Conservation (phyloP, 92 coral and sea anemone species). For the Virgularia gustaviana region DNA sequence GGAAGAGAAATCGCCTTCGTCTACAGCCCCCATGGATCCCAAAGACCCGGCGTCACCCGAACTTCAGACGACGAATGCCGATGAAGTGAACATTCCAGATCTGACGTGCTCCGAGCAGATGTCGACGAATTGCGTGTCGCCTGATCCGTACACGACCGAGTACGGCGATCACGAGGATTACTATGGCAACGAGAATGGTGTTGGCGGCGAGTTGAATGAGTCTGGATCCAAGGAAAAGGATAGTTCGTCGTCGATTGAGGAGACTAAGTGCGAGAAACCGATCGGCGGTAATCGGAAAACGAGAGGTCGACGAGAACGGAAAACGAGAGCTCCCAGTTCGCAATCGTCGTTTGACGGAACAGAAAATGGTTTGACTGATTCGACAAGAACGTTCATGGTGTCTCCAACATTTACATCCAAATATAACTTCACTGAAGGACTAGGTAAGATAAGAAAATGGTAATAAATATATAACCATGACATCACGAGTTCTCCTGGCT, state of each 20-base stretch:
- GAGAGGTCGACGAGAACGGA: conserved; percentile 37
- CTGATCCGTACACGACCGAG: conserved; percentile 26
- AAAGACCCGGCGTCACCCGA: conserved; percentile 1
- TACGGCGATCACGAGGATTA: not conserved
- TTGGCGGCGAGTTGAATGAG: conserved; percentile 21
- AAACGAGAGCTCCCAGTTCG: conserved; percentile 25
- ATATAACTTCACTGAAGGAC: conserved; percentile 28
- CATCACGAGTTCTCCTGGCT: too few species aligned
- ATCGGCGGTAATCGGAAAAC: conserved; percentile 57
- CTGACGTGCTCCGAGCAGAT: conserved; percentile 31
- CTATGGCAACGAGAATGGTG: conserved; percentile 26
- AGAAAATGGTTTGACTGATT: conserved; percentile 16
- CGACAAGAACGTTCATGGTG: not conserved
- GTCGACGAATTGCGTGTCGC: conserved; percentile 32
- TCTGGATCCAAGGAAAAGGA: conserved; percentile 36
- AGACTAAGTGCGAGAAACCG: conserved; percentile 50
- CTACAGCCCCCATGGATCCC: conserved; percentile 1
- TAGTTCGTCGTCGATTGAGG: conserved; percentile 10
- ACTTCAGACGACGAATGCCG: not conserved
- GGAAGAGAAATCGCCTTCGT: not conserved
- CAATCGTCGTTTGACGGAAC: conserved; percentile 21
- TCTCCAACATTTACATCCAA: conserved; percentile 14
- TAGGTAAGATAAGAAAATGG: conserved; percentile 32
- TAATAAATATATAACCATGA: too few species aligned
- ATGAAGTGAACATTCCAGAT: conserved; percentile 22